A percentile compares a stretch with the other conserved stretches of the same genome.
Conservation (phyloP, 2,888 invertebrate genomes). For the Conops quadrifasciatus region DNA sequence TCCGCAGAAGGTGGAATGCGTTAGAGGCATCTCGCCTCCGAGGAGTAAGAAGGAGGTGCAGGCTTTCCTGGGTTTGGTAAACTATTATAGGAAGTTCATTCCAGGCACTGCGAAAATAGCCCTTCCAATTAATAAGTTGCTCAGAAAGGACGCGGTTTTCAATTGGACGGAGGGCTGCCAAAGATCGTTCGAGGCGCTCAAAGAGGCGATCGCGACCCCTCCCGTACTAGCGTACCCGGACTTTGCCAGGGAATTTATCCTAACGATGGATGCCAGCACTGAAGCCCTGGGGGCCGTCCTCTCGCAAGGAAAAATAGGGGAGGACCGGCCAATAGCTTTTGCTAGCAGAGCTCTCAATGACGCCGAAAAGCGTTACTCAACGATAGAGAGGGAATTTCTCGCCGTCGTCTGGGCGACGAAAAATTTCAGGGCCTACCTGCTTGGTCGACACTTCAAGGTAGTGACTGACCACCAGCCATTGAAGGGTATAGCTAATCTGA, state of each 20-base stretch:
- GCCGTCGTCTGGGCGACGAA: neutral
- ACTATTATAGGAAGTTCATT: slow-evolving; percentile 16
- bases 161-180: neutral
- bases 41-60: neutral
- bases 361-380: neutral
- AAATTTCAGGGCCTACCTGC: neutral
- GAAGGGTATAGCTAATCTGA: neutral
- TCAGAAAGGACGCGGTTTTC: slow-evolving; percentile 3
- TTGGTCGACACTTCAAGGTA: neutral
- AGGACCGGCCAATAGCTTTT: neutral
- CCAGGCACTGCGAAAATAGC: neutral
- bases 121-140: slow-evolving; percentile 7
- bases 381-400: neutral
- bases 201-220: neutral
- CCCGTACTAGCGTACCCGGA: slow-evolving; percentile 3
- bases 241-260: neutral
- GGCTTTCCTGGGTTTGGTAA: neutral
- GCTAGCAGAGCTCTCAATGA: neutral
- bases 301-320: neutral
- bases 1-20: neutral
- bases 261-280: slow-evolving; percentile 7
- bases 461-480: neutral
- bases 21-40: neutral
- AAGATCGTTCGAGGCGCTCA: neutral
- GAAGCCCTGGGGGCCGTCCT: neutral